Conservation (phyloP, 1,140 invertebrate genomes). For the Formica exsecta region DNA sequence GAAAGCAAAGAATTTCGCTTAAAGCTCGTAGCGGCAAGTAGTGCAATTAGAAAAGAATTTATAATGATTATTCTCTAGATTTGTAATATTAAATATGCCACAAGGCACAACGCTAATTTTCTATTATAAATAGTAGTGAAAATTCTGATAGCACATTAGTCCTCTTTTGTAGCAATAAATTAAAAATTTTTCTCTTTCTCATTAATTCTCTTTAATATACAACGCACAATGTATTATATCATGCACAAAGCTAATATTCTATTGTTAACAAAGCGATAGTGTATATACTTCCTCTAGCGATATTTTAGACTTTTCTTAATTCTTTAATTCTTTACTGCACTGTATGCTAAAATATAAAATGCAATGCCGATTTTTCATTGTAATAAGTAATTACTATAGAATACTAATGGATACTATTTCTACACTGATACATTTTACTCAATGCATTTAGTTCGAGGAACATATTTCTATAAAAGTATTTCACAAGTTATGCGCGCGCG, state of each 20-base stretch:
- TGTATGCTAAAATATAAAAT: conserved; percentile 1
- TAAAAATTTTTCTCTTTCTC: background rate
- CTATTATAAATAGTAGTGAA: background rate
- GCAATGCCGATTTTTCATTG: conserved; percentile 3
- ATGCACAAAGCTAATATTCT: conserved; percentile 6
- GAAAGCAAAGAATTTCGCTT: conserved; percentile 33
- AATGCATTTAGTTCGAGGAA: background rate
- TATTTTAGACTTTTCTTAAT: background rate
- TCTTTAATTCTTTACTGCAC: background rate
- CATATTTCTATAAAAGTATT: background rate
- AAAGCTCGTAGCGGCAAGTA: conserved; percentile 52
- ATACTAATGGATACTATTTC: conserved; percentile 20
- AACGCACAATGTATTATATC: background rate
- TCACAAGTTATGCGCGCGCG: background rate
- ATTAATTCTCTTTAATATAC: conserved; percentile 16
- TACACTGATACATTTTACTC: conserved; percentile 1
- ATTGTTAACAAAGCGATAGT: background rate
- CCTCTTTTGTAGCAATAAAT: background rate
- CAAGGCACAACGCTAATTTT: conserved; percentile 14
- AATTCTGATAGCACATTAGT: background rate
- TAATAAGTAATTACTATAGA: background rate
- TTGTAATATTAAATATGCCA: background rate
- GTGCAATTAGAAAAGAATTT: conserved; percentile 49
- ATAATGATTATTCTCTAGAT: conserved; percentile 31
- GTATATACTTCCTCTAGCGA: background rate